phyloP scores from a whole-genome alignment of 2,888 invertebrate genomes.

The Epistrophe eligans region DNA sequence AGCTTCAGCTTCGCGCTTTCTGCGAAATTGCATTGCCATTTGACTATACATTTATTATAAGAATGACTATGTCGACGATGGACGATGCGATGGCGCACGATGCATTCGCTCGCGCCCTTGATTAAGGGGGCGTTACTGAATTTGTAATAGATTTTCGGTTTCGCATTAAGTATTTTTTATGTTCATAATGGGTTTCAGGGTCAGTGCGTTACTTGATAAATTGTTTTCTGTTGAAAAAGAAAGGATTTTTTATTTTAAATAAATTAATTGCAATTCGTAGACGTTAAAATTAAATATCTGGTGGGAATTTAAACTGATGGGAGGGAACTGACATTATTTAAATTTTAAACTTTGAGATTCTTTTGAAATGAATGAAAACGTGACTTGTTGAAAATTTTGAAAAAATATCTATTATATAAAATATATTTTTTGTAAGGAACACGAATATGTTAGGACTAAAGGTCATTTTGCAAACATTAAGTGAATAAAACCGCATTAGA shows the following conservation, averaged over 20 bases:
- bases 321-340: background rate
- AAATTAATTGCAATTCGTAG: constrained; percentile 59
- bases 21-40: constrained; percentile 37
- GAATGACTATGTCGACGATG: background rate
- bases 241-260: background rate
- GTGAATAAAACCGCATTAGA: no score
- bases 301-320: constrained; percentile 9
- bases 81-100: constrained; percentile 18
- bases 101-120: constrained; percentile 68
- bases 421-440: no score
- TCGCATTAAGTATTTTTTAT: constrained; percentile 43
- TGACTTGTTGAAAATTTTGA: no score
- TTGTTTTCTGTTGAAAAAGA: constrained; percentile 43
- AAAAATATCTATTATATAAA: no score
- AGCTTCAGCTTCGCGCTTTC: constrained; percentile 14
- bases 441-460: no score
- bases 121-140: constrained; percentile 76
- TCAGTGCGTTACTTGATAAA: constrained; percentile 75
- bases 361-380: background rate
- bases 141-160: constrained; percentile 75
- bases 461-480: no score
- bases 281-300: background rate
- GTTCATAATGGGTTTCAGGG: constrained; percentile 50
- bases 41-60: background rate
- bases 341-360: background rate